Evolutionary conservation across 1,140 invertebrate species (phyloP), one percentile per base, ranked within the genome.

Genomic region (Vanessa atalanta): DNA sequence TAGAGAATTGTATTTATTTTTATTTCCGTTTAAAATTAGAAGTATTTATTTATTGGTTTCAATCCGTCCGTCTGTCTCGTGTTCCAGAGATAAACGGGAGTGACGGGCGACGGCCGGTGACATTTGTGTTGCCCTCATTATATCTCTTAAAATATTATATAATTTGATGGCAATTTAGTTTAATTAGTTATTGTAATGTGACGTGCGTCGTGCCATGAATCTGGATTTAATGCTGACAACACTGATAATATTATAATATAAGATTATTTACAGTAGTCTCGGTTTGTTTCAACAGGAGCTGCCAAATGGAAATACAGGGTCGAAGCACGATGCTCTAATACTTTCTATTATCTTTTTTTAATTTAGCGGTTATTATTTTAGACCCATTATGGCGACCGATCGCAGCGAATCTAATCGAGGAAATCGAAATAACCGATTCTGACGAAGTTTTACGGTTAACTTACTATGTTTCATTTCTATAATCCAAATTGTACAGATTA

Each of bases 161-260:
- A 65, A n/a, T 47, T 43, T 64, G 43, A 47, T 12, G 61, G 43
- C 64, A 65, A 6, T 11, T 65, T 26, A 26, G 16, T 57, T 53
- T 57, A 57, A 57, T 57, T 57, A 57, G 55, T 57, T 23, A 57
- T 57, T 57, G 55, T 57, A 57, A 57, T 26, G 16, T 26, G 55
- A 57, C 55, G 13, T 26, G 20, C 20, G 20, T 57, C 55, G 20
- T 26, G n/a, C n/a, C 15, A 47, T 48, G 20, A 47, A 48, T 48
- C 43, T 65, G 31, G n/a, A n/a, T 43, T 64, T 8, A 16, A n/a
- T 64, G 16, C 9, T 57, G 55, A 14, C 23, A 57, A 57, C 13
- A 23, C 23, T 13, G 16, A 57, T 26, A 26, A 26, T 23, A 57
- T 57, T 12, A n/a, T n/a, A 53, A 53, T 4, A 53, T 20, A 20